Conservation (phyloP, 2,113 vertebrate species). For the Chaetodon trifascialis region DNA sequence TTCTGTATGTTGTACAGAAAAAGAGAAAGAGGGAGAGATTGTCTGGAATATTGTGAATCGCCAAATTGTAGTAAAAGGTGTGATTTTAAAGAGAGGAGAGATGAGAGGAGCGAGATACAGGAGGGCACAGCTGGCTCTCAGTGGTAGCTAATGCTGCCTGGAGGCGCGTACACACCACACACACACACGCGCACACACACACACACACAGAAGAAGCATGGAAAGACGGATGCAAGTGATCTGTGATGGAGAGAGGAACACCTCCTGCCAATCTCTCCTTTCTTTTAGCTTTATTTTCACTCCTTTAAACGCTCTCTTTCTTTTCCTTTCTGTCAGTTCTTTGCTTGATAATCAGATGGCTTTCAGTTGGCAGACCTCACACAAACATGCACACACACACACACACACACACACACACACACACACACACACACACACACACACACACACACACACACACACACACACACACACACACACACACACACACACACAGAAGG, state of each 20-base stretch:
- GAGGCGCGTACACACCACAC: constrained; percentile 14
- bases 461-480: constrained; percentile 14
- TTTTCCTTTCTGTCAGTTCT: background rate
- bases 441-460: constrained; percentile 5
- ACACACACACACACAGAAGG: constrained; percentile 6
- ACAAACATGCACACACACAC: background rate
- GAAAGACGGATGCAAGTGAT: constrained; percentile 16
- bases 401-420: constrained; percentile 9
- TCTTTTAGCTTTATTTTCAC: constrained; percentile 9
- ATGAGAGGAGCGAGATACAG: constrained; percentile 27
- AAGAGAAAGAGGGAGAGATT: background rate
- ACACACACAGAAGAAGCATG: background rate
- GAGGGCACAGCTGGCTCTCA: constrained; percentile 55
- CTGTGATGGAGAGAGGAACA: background rate
- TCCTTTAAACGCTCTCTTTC: constrained; percentile 2
- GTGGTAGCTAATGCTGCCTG: constrained; percentile 35
- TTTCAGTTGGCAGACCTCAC: background rate
- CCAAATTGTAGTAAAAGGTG: constrained; percentile 1
- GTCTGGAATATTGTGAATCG: background rate
- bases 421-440: constrained; percentile 23
- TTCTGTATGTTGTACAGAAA: background rate
- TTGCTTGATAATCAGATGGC: background rate
- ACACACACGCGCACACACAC: constrained; percentile 9
- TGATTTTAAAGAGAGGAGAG: constrained; percentile 20
- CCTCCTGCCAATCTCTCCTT: background rate